These are phyloP conservation scores for Dryoscopus gambensis DNA, from an alignment of 2,113 vertebrate species.

Conservation along the genomic window DNA sequence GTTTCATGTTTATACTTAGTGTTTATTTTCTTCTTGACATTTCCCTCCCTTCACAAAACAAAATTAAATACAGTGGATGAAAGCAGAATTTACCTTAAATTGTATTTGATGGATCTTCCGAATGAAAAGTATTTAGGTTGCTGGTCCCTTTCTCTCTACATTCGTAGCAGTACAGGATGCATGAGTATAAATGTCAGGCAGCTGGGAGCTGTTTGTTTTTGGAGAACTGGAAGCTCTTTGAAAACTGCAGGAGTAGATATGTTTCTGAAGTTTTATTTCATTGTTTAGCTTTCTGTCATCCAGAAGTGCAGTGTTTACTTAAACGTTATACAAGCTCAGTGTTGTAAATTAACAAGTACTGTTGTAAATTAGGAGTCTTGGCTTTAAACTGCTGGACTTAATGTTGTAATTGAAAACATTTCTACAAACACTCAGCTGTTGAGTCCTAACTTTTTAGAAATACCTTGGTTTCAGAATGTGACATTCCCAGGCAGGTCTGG, in stretches of 20 bases:
- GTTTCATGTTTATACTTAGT: neutral
- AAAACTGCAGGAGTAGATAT: conserved; percentile 54
- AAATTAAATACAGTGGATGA: neutral
- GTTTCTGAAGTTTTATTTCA: conserved; percentile 63
- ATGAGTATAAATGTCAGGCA: neutral
- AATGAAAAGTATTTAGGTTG: neutral
- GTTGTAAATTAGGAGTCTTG: conserved; percentile 61
- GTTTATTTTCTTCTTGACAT: neutral
- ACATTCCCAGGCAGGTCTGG: neutral
- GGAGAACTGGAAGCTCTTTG: conserved; percentile 44
- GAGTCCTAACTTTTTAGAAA: conserved; percentile 17
- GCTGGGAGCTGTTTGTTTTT: conserved; percentile 55
- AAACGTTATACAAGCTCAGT: conserved; percentile 57
- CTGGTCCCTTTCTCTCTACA: neutral
- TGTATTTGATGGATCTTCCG: neutral
- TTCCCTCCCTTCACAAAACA: neutral
- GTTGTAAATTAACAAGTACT: conserved; percentile 56
- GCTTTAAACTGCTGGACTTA: conserved; percentile 58
- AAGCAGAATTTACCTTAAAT: conserved; percentile 22
- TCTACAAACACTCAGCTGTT: conserved; percentile 49
- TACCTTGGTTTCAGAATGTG: conserved; percentile 21
- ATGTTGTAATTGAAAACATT: conserved; percentile 59
- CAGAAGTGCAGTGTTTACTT: conserved; percentile 63
- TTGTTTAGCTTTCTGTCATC: conserved; percentile 55
- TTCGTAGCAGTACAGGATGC: neutral